A percentile compares a stretch with the other conserved stretches of the same genome.
These are phyloP conservation scores for Gymnothorax javanicus DNA, from an alignment of 2,797 vertebrate species.

Conservation along the genomic window DNA sequence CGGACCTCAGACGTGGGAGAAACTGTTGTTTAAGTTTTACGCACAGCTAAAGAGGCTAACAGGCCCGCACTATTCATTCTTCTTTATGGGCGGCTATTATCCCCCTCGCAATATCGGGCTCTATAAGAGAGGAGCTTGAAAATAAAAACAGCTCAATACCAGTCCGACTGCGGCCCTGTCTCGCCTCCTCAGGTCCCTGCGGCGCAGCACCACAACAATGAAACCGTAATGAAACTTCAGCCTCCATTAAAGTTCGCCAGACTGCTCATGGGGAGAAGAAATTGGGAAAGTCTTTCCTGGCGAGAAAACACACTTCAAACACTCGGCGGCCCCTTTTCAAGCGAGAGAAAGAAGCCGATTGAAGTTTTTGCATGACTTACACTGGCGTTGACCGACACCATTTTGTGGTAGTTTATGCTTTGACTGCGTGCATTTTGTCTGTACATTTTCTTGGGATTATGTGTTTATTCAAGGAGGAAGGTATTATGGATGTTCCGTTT, in stretches of 20 bases:
- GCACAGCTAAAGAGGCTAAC: neutral
- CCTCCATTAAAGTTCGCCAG: neutral
- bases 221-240: neutral
- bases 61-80: neutral
- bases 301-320: neutral
- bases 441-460: neutral
- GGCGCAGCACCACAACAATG: neutral
- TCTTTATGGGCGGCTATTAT: neutral
- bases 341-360: too few relatives aligned
- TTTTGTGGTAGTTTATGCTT: neutral
- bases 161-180: neutral
- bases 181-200: neutral
- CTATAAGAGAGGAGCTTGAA: neutral
- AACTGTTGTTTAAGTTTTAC: neutral
- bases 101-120: neutral
- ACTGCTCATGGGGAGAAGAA: neutral
- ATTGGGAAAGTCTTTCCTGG: neutral
- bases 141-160: neutral
- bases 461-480: too few relatives aligned
- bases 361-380: neutral
- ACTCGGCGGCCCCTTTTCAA: neutral
- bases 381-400: neutral
- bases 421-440: neutral
- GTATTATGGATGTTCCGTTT: slow-evolving; percentile 34
- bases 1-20: neutral